A percentile compares a stretch with the other conserved stretches of the same genome.
These are phyloP conservation scores for Dasysyrphus albostriatus DNA, from an alignment of 2,888 invertebrate species.

Conservation along the genomic window DNA sequence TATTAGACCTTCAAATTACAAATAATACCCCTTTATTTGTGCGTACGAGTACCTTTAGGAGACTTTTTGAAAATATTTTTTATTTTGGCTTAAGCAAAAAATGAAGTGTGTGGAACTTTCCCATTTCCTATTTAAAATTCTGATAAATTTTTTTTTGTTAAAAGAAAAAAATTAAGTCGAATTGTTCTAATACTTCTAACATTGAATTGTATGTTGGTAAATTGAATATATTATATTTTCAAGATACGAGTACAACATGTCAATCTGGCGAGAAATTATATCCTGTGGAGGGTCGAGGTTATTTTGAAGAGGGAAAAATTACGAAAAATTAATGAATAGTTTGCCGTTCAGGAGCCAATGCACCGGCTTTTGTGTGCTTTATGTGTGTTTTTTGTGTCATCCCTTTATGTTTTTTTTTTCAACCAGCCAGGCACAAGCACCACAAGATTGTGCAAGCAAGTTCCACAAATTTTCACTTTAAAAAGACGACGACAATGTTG, in stretches of 20 bases:
- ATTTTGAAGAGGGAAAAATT: conserved; percentile 35
- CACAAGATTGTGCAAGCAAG: conserved; percentile 4
- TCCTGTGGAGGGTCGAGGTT: background rate
- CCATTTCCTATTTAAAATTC: too few species aligned
- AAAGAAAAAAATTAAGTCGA: too few species aligned
- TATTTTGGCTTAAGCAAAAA: too few species aligned
- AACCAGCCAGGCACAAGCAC: background rate
- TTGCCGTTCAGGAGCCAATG: conserved; percentile 59
- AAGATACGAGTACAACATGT: background rate
- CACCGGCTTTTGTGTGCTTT: conserved; percentile 29
- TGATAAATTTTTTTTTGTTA: too few species aligned
- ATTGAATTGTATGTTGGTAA: too few species aligned
- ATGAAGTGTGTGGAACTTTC: too few species aligned
- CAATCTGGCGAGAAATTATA: background rate
- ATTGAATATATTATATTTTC: too few species aligned
- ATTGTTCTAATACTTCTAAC: too few species aligned
- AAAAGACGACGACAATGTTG: conserved; percentile 9
- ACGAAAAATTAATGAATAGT: conserved; percentile 43
- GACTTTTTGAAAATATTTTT: too few species aligned
- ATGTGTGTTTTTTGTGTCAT: background rate
- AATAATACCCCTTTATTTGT: too few species aligned
- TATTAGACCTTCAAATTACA: too few species aligned
- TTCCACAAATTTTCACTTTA: conserved; percentile 8
- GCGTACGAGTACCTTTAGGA: too few species aligned
- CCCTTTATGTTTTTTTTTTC: conserved; percentile 7